phyloP scores from a whole-genome alignment of 35 echinoderm and acorn worm species.

The Stichopus chloronotus region DNA sequence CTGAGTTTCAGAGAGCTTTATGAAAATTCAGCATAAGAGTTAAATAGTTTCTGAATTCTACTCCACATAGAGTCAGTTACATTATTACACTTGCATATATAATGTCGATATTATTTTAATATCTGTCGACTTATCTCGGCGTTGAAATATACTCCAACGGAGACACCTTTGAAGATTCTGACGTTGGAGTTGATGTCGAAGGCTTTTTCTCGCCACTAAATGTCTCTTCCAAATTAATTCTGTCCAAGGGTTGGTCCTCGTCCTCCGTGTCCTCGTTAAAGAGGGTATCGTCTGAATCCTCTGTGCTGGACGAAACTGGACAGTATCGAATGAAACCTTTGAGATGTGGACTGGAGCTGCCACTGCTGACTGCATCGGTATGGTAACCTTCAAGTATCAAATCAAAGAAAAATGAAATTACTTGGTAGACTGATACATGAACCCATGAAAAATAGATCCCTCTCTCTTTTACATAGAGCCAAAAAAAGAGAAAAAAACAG shows the following conservation, averaged over 20 bases:
- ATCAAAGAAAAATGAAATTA: neutral
- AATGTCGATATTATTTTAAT: too few relatives aligned
- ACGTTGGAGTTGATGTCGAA: neutral
- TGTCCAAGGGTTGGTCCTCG: constrained; percentile 43
- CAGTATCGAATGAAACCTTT: constrained; percentile 45
- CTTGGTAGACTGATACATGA: neutral
- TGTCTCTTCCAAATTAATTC: constrained; percentile 37
- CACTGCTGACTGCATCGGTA: constrained; percentile 15
- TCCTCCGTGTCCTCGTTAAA: constrained; percentile 48
- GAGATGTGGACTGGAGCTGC: constrained; percentile 35
- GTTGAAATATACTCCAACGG: too few relatives aligned
- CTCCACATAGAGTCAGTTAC: too few relatives aligned
- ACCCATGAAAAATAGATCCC: neutral
- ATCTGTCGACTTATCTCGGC: too few relatives aligned
- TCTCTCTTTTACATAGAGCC: neutral
- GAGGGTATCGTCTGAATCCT: constrained; percentile 50
- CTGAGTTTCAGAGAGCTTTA: too few relatives aligned
- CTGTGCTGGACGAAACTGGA: constrained; percentile 33
- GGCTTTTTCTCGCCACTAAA: neutral
- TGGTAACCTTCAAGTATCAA: constrained; percentile 11
- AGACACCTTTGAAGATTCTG: too few relatives aligned
- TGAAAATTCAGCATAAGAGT: too few relatives aligned
- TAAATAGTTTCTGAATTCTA: too few relatives aligned
- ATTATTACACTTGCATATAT: too few relatives aligned
- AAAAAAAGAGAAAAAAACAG: too few relatives aligned